Conservation (phyloP, 2,797 vertebrate species). For the Pipistrellus pipistrellus region DNA sequence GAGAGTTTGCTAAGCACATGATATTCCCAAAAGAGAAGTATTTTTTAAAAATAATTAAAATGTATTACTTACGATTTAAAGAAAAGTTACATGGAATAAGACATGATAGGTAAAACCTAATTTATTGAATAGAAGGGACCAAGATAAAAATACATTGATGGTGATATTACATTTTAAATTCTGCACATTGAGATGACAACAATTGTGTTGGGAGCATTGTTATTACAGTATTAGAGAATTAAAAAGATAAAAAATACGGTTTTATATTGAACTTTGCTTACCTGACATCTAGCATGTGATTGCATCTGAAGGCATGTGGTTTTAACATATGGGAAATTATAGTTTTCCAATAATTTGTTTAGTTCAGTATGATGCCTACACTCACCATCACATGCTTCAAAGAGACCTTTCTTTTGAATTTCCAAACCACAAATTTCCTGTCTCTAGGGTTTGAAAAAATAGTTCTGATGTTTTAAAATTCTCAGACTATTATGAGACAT, state of each 20-base stretch:
- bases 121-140: neutral
- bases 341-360: slow-evolving; percentile 14
- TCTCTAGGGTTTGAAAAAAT: neutral
- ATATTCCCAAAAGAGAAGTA: neutral
- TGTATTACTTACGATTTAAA: neutral
- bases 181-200: neutral
- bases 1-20: neutral
- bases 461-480: slow-evolving; percentile 36
- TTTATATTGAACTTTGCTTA: neutral
- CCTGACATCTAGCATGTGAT: neutral
- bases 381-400: neutral
- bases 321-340: neutral
- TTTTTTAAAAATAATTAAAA: neutral
- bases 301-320: neutral
- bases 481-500: neutral
- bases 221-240: neutral
- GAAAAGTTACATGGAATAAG: neutral
- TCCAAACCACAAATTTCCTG: neutral
- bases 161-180: neutral
- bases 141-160: neutral
- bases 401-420: neutral
- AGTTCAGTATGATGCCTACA: neutral
- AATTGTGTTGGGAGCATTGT: neutral
- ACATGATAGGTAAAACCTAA: neutral
- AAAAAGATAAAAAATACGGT: neutral